Evolutionary conservation across 37 sponge, comb jelly and placozoan species (phyloP).

Genomic region (Dysidea cf. avara): DNA sequence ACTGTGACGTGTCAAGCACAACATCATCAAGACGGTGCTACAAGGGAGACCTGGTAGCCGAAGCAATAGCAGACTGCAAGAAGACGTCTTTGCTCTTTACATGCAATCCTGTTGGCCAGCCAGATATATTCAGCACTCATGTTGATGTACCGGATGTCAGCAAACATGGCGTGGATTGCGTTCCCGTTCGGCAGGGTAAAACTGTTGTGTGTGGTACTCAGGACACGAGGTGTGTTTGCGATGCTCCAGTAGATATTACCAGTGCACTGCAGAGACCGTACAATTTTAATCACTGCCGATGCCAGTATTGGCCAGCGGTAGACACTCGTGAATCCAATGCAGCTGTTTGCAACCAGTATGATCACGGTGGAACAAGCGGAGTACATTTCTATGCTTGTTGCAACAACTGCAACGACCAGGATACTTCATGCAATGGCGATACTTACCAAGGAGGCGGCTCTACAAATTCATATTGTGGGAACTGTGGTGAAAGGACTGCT

Average conservation of each 20-base stretch:
- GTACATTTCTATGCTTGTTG: constrained; percentile 42
- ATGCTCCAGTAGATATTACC: neutral
- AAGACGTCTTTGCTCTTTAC: neutral
- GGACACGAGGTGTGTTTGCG: constrained; percentile 42
- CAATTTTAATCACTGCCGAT: constrained; percentile 22
- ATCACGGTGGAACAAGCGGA: constrained; percentile 10
- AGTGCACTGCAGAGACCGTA: constrained; percentile 5
- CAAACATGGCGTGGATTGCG: neutral
- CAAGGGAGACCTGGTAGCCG: constrained; percentile 28
- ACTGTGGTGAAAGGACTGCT: constrained; percentile 16
- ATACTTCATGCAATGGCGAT: constrained; percentile 10
- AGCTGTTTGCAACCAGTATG: constrained; percentile 23
- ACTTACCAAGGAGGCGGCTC: constrained; percentile 41
- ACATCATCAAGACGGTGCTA: neutral
- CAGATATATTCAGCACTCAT: constrained; percentile 17
- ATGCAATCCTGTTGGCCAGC: constrained; percentile 1
- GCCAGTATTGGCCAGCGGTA: constrained; percentile 38
- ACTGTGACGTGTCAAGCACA: no score
- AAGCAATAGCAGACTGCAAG: constrained; percentile 19
- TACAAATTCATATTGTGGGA: constrained; percentile 1
- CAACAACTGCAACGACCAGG: constrained; percentile 23
- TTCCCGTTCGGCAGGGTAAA: constrained; percentile 11
- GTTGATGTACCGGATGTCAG: constrained; percentile 21
- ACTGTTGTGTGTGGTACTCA: constrained; percentile 7
- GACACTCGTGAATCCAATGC: constrained; percentile 1